Percentiles rank a stretch among this genome's conserved stretches.
phyloP scores from a whole-genome alignment of 2,888 invertebrate species.

The Anorthoa munda region DNA sequence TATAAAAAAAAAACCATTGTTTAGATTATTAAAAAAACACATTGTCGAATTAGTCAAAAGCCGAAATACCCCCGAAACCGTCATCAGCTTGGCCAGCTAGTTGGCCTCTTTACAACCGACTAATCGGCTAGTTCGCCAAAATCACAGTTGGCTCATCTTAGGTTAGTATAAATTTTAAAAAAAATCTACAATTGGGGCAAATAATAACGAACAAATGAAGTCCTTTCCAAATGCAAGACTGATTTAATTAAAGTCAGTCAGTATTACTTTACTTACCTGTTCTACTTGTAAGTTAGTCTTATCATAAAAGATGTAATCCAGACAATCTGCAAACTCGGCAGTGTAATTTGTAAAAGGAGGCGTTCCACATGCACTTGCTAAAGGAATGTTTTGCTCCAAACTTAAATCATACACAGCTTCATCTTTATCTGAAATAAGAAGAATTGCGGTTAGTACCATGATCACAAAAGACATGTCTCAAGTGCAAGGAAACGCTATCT shows the following conservation, averaged over 20 bases:
- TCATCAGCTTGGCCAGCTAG: too few species aligned
- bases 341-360: conserved; percentile 97
- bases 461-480: too few species aligned
- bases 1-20: too few species aligned
- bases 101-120: too few species aligned
- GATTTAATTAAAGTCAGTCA: neutral
- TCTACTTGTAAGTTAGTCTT: conserved; percentile 91
- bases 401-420: conserved; percentile 92
- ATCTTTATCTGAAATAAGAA: conserved; percentile 89
- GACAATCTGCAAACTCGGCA: conserved; percentile 94
- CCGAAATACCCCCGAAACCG: too few species aligned
- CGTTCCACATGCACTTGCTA: conserved; percentile 96
- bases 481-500: too few species aligned
- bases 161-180: neutral
- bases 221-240: neutral
- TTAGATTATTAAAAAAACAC: too few species aligned
- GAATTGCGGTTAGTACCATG: neutral
- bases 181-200: too few species aligned
- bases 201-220: neutral
- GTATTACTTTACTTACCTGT: conserved; percentile 87
- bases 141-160: too few species aligned
- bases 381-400: conserved; percentile 92
- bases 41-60: too few species aligned
- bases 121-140: too few species aligned
- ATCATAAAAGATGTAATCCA: conserved; percentile 98